Evolutionary conservation across 2,888 invertebrate species (phyloP).

Genomic region (Antheraea yamamai): DNA sequence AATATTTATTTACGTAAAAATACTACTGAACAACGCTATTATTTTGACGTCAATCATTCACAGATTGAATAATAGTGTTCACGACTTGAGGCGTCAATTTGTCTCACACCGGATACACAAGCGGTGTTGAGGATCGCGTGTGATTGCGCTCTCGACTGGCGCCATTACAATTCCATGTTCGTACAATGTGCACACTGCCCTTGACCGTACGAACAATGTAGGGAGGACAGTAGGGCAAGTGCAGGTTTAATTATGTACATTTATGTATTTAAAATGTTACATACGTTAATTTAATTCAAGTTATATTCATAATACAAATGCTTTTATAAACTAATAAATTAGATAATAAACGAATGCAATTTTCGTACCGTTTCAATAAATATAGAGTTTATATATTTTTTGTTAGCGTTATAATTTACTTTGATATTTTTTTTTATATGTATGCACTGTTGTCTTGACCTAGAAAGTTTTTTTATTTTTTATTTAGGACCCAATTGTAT

Average conservation of each 20-base stretch:
- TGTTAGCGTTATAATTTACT: too few relatives aligned
- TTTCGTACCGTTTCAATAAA: neutral
- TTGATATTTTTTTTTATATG: neutral
- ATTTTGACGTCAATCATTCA: constrained; percentile 19
- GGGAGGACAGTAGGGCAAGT: constrained; percentile 13
- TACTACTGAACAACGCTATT: neutral
- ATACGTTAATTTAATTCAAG: neutral
- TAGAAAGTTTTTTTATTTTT: too few relatives aligned
- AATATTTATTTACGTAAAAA: neutral
- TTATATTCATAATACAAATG: neutral
- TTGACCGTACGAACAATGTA: constrained; percentile 26
- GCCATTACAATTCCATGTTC: constrained; percentile 21
- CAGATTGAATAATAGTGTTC: constrained; percentile 17
- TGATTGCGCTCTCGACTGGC: constrained; percentile 22
- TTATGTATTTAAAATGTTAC: neutral
- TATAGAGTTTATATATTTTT: too few relatives aligned
- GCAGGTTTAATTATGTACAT: neutral
- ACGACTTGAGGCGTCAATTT: constrained; percentile 13
- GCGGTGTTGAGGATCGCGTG: constrained; percentile 19
- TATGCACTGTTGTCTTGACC: too few relatives aligned
- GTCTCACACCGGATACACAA: constrained; percentile 17
- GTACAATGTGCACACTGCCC: constrained; percentile 28
- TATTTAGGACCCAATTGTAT: too few relatives aligned
- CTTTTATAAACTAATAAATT: neutral
- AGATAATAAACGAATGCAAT: neutral